Percentiles rank a stretch among this genome's conserved stretches.
phyloP scores from a whole-genome alignment of 2,113 vertebrate genomes.

The Nyctereutes procyonoides region DNA sequence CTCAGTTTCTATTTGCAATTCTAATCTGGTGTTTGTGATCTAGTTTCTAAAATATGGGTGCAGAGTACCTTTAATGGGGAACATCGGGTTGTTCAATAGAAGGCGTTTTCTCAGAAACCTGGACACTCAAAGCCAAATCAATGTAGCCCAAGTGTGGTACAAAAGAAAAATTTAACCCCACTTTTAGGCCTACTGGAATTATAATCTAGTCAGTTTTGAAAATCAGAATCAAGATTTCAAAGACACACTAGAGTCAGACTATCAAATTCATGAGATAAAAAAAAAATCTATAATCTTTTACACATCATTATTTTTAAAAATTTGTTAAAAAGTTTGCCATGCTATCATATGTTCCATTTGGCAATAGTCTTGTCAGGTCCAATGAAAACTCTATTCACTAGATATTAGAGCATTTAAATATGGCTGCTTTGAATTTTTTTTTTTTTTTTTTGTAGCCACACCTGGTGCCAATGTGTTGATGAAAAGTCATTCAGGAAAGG shows the following conservation, averaged over 20 bases:
- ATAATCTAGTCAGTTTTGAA: constrained; percentile 51
- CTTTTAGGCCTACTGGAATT: neutral
- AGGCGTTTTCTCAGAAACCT: neutral
- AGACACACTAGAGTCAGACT: neutral
- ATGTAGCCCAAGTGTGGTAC: neutral
- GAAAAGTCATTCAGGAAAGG: constrained; percentile 46
- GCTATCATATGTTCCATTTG: constrained; percentile 53
- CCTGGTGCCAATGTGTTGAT: constrained; percentile 79
- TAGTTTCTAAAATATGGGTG: neutral
- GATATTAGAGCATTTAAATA: constrained; percentile 79
- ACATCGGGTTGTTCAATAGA: neutral
- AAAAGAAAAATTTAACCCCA: neutral
- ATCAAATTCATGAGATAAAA: neutral
- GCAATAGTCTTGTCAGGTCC: constrained; percentile 64
- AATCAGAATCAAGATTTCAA: constrained; percentile 44
- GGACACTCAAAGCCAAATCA: neutral
- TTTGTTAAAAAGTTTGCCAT: neutral
- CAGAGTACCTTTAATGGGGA: neutral
- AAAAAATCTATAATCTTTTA: neutral
- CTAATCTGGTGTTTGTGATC: neutral
- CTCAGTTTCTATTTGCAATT: neutral
- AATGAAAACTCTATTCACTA: constrained; percentile 16
- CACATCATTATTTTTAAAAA: constrained; percentile 25
- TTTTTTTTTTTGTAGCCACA: constrained; percentile 68
- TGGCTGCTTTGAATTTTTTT: constrained; percentile 56